Base-by-base conservation (phyloP, 1,140 invertebrate species). In the Argopecten irradians region DNA sequence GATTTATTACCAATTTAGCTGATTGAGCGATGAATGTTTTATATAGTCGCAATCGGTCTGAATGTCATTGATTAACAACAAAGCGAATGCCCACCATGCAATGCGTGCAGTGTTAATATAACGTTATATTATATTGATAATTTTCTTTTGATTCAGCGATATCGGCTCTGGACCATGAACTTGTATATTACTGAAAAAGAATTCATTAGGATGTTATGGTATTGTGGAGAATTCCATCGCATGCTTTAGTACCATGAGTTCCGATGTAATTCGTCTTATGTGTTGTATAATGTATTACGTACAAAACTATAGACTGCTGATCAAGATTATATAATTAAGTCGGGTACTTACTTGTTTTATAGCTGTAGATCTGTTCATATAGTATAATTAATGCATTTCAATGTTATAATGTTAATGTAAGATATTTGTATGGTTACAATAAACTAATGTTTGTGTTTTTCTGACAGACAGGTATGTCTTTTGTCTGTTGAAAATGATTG, bases 1-100 rank as follows among this genome's bases (percentile, higher is more conserved):
- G 22, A 71, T 71, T 71, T n/a, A 71, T 71, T 71, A 71, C 55
- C 55, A 71, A 71, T 71, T 71, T 71, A 28, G 55, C 55, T 71
- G 55, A 71, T 71, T 71, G 55, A 3, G 13, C 55, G 55, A 71
- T 71, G 22, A 71, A 71, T 71, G 55, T 71, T 71, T 71, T n/a
- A 71, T 71, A 71, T n/a, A 71, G n/a, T 55, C 28, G 22, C 55
- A 71, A 71, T 71, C 55, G 55, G 55, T 28, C 11, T n/a, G 55
- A 3, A 16, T 71, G n/a, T 11, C 55, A n/a, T 71, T 71, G 19
- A 28, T 71, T 71, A 71, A 71, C n/a, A 16, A n/a, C 3, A 71
- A 28, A 28, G 22, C 8, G 22, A 3, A n/a, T 28, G 11, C 11
- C 28, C 55, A n/a, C 2, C 28, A 7, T 71, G n/a, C 22, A 16